Evolutionary conservation across 1,140 invertebrate species (phyloP).

Genomic region (Ceratina australensis): DNA sequence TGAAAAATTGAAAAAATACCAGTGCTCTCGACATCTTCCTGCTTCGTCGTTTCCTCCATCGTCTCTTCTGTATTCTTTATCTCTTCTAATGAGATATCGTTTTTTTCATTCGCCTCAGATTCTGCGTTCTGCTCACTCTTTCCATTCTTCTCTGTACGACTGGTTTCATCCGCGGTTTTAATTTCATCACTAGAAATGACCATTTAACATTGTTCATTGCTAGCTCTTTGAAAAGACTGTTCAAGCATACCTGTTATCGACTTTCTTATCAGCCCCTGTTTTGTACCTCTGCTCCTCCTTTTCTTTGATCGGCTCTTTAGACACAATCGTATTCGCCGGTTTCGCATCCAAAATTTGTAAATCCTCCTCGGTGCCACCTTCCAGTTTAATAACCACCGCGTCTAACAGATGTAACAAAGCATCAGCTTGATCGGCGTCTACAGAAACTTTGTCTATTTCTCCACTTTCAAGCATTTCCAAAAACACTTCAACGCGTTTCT

Average conservation of each 20-base stretch:
- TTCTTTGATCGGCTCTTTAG: conserved; percentile 70
- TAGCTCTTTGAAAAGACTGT: background rate
- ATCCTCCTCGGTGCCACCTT: conserved; percentile 98
- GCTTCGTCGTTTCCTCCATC: conserved; percentile 54
- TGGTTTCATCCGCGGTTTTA: conserved; percentile 28
- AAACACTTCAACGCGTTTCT: conserved; percentile 95
- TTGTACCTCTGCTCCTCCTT: conserved; percentile 75
- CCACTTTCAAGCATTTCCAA: conserved; percentile 89
- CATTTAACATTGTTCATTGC: background rate
- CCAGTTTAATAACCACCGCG: conserved; percentile 97
- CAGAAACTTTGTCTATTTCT: conserved; percentile 87
- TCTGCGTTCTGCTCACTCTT: conserved; percentile 66
- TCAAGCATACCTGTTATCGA: conserved; percentile 60
- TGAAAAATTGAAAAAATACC: background rate
- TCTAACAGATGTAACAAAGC: conserved; percentile 94
- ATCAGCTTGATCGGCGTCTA: conserved; percentile 94
- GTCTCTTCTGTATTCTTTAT: conserved; percentile 72
- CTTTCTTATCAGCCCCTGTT: conserved; percentile 72
- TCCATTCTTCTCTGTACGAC: conserved; percentile 58
- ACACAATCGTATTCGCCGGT: conserved; percentile 68
- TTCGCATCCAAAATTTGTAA: conserved; percentile 89
- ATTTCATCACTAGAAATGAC: conserved; percentile 47
- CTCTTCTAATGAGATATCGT: conserved; percentile 79
- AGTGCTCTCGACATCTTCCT: conserved; percentile 9
- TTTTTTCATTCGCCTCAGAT: conserved; percentile 72